Conservation (phyloP, 37 sponge, comb jelly and placozoan species). For the Hexactinellida sp. region DNA sequence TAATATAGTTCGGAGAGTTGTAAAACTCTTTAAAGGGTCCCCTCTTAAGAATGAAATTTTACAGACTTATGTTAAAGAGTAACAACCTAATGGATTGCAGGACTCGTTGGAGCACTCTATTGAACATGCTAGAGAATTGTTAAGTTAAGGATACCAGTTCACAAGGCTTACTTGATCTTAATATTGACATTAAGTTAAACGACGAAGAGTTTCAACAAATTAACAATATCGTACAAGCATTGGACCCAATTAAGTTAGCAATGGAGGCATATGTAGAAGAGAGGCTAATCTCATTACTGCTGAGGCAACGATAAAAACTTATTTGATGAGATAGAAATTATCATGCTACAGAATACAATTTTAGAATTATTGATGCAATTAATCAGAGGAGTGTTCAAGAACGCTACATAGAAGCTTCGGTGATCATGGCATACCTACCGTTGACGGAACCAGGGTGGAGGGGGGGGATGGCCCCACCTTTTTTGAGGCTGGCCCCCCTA, state of each 20-base stretch:
- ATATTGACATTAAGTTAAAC: constrained; percentile 12
- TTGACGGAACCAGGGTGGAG: no score
- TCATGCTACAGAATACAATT: no score
- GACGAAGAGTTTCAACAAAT: constrained; percentile 17
- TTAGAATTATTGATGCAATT: no score
- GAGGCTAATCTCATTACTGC: not conserved
- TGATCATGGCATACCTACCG: no score
- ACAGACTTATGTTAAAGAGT: constrained; percentile 15
- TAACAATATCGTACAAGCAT: constrained; percentile 13
- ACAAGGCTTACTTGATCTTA: constrained; percentile 13
- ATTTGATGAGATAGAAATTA: no score
- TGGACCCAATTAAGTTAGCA: constrained; percentile 15
- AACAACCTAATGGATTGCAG: constrained; percentile 17
- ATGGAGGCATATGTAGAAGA: not conserved
- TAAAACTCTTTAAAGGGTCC: not conserved
- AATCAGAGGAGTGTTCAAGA: no score
- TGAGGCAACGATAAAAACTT: no score
- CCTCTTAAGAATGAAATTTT: constrained; percentile 14
- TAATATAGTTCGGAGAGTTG: constrained; percentile 10
- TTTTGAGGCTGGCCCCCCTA: no score
- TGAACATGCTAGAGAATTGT: constrained; percentile 12
- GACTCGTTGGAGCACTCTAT: constrained; percentile 16
- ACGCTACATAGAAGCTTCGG: no score
- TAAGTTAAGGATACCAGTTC: constrained; percentile 15
- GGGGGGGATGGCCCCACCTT: no score